Conservation (phyloP, 2,888 invertebrate genomes). For the Allacma fusca region DNA sequence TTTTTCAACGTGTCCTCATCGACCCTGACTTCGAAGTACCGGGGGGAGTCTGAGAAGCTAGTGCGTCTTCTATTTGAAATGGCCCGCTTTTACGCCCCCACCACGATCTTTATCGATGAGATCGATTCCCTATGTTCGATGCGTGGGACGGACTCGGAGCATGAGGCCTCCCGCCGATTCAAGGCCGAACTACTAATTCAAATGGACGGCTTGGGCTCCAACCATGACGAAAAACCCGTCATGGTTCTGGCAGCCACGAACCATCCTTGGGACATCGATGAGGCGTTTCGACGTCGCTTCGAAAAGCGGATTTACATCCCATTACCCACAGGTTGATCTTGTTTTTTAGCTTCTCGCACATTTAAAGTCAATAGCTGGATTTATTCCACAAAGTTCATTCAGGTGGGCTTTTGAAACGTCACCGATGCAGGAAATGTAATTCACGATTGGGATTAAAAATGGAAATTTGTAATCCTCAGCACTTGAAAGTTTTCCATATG, state of each 20-base stretch:
- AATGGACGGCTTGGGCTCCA: slow-evolving; percentile 86
- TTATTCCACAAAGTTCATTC: too few species aligned
- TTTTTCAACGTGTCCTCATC: slow-evolving; percentile 99
- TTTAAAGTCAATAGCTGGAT: too few species aligned
- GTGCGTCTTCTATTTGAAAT: slow-evolving; percentile 96
- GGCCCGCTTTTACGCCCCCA: slow-evolving; percentile 98
- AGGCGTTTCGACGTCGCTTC: slow-evolving; percentile 90
- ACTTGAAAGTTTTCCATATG: too few species aligned
- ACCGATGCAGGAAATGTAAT: too few species aligned
- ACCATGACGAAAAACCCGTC: slow-evolving; percentile 73
- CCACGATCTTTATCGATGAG: slow-evolving; percentile 98
- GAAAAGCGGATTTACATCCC: slow-evolving; percentile 99
- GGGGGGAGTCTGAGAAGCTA: slow-evolving; percentile 99
- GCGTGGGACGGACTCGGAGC: slow-evolving; percentile 94
- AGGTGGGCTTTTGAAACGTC: too few species aligned
- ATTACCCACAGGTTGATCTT: slow-evolving; percentile 79
- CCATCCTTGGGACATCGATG: slow-evolving; percentile 99
- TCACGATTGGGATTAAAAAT: too few species aligned
- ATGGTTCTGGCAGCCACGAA: slow-evolving; percentile 99
- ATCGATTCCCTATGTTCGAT: slow-evolving; percentile 96
- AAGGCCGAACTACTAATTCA: slow-evolving; percentile 95
- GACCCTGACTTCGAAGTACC: slow-evolving; percentile 96
- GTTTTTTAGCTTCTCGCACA: neutral
- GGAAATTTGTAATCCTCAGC: too few species aligned
- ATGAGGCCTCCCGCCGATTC: slow-evolving; percentile 95